Conservation (phyloP, 1,140 invertebrate genomes). For the Drosophila sp. region DNA sequence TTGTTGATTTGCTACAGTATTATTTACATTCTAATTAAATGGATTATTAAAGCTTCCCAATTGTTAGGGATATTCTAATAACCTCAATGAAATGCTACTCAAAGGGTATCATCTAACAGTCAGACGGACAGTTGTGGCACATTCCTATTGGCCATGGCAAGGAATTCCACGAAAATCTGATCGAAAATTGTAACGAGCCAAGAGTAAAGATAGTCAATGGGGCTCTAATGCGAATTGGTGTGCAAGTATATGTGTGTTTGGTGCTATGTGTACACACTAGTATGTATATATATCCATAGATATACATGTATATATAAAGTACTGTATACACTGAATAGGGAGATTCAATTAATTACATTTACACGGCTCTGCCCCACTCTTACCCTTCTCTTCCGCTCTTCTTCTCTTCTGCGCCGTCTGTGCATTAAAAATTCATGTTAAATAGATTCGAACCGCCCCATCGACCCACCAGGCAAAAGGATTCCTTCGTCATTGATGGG, state of each 20-base stretch:
- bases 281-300: constrained; percentile 19
- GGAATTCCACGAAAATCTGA: constrained; percentile 48
- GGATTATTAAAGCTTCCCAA: background rate
- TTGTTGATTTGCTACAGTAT: background rate
- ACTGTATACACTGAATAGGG: constrained; percentile 24
- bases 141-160: constrained; percentile 23
- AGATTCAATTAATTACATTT: constrained; percentile 70
- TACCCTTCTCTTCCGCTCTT: constrained; percentile 25
- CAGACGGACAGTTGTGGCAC: background rate
- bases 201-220: constrained; percentile 30
- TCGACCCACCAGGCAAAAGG: constrained; percentile 8
- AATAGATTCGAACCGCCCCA: constrained; percentile 38
- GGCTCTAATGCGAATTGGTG: constrained; percentile 6
- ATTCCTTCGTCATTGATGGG: constrained; percentile 1
- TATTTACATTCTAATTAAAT: background rate
- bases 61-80: background rate
- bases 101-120: background rate
- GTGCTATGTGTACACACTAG: background rate
- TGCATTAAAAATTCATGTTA: constrained; percentile 71
- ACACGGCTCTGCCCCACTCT: constrained; percentile 25
- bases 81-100: background rate
- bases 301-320: constrained; percentile 11
- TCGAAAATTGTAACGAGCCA: constrained; percentile 48
- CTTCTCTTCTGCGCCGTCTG: constrained; percentile 31
- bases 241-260: too few species aligned